These are phyloP conservation scores for Aspidoscelis tigris DNA, from an alignment of 2,113 vertebrate genomes.

Conservation along the genomic window DNA sequence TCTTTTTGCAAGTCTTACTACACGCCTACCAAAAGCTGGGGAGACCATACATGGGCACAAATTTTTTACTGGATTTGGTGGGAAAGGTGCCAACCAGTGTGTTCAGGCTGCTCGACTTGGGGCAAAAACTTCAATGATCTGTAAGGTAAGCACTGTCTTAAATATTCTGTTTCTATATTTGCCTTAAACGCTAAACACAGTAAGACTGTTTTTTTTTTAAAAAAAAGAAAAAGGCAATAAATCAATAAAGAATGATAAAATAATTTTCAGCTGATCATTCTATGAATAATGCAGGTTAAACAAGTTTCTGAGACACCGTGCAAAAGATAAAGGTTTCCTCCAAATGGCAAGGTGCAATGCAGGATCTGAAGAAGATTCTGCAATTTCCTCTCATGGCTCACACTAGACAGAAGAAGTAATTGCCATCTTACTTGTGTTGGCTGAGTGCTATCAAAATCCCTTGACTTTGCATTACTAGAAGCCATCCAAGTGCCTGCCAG, in stretches of 20 bases:
- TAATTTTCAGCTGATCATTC: background rate
- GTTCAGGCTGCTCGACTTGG: conserved; percentile 93
- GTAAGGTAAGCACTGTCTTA: conserved; percentile 84
- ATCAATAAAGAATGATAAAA: background rate
- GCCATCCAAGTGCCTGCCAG: no score
- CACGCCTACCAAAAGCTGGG: conserved; percentile 89
- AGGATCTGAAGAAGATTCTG: background rate
- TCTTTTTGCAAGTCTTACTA: conserved; percentile 80
- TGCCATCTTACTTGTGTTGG: no score
- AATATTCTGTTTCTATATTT: conserved; percentile 19
- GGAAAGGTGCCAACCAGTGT: conserved; percentile 98
- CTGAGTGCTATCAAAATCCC: no score
- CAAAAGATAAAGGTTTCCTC: background rate
- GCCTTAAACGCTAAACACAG: conserved; percentile 27
- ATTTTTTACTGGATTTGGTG: conserved; percentile 96
- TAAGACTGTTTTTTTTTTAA: conserved; percentile 8
- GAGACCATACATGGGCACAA: conserved; percentile 94
- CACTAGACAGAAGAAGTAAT: no score
- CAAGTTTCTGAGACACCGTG: background rate
- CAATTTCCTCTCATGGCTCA: no score
- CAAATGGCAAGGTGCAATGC: no score
- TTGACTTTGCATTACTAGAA: no score
- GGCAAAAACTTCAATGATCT: conserved; percentile 88
- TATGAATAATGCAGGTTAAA: background rate
- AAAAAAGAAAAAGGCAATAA: background rate